Evolutionary conservation across 1,140 invertebrate species (phyloP).

Genomic region (Hyles vespertilio): DNA sequence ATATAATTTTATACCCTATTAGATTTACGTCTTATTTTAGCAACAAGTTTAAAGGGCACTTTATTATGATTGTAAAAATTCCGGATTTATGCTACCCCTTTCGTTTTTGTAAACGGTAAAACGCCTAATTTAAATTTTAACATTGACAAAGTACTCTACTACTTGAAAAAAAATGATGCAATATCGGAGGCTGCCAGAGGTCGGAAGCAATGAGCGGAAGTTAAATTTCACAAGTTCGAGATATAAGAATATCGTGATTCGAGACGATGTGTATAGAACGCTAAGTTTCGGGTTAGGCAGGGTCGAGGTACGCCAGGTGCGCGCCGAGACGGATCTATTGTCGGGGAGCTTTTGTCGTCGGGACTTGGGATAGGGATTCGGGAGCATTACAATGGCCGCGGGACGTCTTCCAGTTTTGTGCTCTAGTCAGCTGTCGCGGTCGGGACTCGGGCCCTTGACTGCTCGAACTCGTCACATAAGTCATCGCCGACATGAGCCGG

Average conservation of each 20-base stretch:
- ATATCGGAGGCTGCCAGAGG: background rate
- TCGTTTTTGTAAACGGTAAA: too few relatives aligned
- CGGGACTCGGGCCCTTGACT: constrained; percentile 27
- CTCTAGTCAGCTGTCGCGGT: constrained; percentile 61
- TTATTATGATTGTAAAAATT: too few relatives aligned
- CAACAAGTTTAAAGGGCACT: constrained; percentile 8
- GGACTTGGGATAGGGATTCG: constrained; percentile 34
- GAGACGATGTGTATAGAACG: constrained; percentile 23
- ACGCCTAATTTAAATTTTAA: too few relatives aligned
- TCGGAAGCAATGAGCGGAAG: constrained; percentile 39
- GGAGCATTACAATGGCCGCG: constrained; percentile 57
- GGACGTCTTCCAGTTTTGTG: constrained; percentile 70
- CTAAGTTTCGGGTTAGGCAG: constrained; percentile 49
- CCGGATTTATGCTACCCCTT: too few relatives aligned
- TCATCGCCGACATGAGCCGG: constrained; percentile 25
- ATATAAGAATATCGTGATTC: constrained; percentile 23
- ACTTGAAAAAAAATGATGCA: background rate
- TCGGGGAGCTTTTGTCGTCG: constrained; percentile 45
- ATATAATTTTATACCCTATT: constrained; percentile 26
- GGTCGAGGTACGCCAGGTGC: constrained; percentile 61
- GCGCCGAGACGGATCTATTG: constrained; percentile 50
- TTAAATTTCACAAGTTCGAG: constrained; percentile 23
- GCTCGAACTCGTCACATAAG: constrained; percentile 36
- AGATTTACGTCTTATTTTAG: constrained; percentile 34
- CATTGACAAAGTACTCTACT: background rate